Base-by-base conservation (phyloP, 2,888 invertebrate genomes). In the Perizoma affinitatum region DNA sequence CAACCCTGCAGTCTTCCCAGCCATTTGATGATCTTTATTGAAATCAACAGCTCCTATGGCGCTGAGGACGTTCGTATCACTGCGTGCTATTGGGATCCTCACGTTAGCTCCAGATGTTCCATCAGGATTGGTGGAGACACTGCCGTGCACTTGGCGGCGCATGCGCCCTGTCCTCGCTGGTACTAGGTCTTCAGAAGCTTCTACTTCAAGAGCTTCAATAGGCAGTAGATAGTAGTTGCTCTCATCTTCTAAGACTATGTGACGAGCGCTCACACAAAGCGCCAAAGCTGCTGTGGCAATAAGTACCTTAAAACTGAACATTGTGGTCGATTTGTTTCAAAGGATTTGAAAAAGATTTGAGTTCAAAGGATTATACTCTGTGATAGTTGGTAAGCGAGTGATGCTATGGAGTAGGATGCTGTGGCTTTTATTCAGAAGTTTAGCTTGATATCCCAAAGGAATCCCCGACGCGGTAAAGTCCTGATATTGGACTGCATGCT, bases 1-100 rank as follows among this genome's bases (percentile, higher is more conserved):
- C 58, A 85, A 10, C 8, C 86, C 85, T 52, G 72, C 75, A 5
- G 78, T 75, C 38, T 73, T 72, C 0, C 79, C 63, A 4, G 72
- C 68, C 5, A 77, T 44, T 9, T 68, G 58, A 33, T 47, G 64
- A 4, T 58, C 54, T 1, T 58, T 66, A 41, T 74, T 69, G 3
- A 79, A 71, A 38, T 67, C 67, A 6, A 67, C 61, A 4, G 68
- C 66, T 0, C 74, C 82, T 9, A 80, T 66, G 4, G 75, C 79
- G 63, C 84, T 85, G 0, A 83, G 51, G 3, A 69, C 54, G 54
- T 80, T 79, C n/a, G 43, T 70, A 9, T 80, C 73, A 42, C 65
- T 69, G 4, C 76, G 72, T 22, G 69, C 69, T 4, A 84, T 9
- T 0, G 84, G 83, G 4, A 82, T 10, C 42, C 69, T 78, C 0